A percentile compares a stretch with the other conserved stretches of the same genome.
Conservation (phyloP, 1,140 invertebrate genomes). For the Drosophila pectinifera region DNA sequence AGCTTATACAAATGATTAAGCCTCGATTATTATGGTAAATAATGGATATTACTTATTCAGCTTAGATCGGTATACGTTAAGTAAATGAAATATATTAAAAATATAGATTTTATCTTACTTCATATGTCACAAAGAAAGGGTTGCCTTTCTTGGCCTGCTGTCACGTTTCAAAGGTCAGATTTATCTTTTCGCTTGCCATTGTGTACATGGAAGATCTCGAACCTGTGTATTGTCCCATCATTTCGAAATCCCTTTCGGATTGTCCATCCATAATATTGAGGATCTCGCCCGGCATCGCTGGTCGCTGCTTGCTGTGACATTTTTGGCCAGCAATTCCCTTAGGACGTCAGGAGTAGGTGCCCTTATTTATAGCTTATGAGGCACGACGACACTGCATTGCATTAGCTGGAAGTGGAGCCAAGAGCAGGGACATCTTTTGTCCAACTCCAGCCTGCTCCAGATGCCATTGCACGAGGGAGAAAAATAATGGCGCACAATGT, state of each 20-base stretch:
- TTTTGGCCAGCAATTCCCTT: conserved; percentile 53
- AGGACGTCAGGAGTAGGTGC: conserved; percentile 59
- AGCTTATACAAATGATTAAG: too few relatives aligned
- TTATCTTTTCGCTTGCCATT: conserved; percentile 15
- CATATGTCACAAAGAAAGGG: not conserved
- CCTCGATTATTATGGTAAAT: too few relatives aligned
- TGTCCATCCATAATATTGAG: conserved; percentile 58
- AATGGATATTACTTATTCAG: too few relatives aligned
- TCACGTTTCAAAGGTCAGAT: conserved; percentile 4
- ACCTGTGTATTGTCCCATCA: conserved; percentile 58
- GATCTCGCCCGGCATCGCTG: conserved; percentile 34
- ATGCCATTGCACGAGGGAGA: conserved; percentile 36
- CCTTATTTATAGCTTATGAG: conserved; percentile 82
- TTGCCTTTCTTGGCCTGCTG: not conserved
- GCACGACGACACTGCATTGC: conserved; percentile 77
- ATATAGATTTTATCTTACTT: not conserved
- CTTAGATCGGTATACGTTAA: too few relatives aligned
- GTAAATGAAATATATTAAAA: not conserved
- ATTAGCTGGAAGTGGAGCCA: conserved; percentile 52
- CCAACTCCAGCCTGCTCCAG: conserved; percentile 45
- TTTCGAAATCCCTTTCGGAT: conserved; percentile 28
- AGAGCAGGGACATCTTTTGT: not conserved
- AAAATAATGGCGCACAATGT: conserved; percentile 84
- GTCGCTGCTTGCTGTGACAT: conserved; percentile 46
- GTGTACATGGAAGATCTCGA: conserved; percentile 6